Percentiles rank a stretch among this genome's conserved stretches.
Evolutionary conservation across 92 coral and sea anemone species (phyloP).

Genomic region (Anthopleura xanthogrammica): DNA sequence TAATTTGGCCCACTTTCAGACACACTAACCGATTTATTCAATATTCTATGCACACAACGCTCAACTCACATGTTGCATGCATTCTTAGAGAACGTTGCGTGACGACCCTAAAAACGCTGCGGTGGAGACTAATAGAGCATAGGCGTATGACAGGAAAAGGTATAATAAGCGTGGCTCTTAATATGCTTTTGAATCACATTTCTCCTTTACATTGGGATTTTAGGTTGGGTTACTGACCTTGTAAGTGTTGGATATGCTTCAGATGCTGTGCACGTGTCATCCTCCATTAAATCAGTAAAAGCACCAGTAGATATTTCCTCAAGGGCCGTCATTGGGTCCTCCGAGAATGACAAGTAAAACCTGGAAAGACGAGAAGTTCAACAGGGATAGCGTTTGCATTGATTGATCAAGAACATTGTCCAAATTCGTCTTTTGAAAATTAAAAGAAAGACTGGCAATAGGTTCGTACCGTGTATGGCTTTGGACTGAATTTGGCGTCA

Average conservation of each 20-base stretch:
- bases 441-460: too few species aligned
- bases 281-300: slow-evolving; percentile 78
- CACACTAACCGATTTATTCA: too few species aligned
- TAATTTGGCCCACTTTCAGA: too few species aligned
- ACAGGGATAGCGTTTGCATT: neutral
- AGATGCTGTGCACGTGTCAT: slow-evolving; percentile 57
- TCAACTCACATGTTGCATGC: too few species aligned
- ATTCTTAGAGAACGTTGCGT: too few species aligned
- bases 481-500: too few species aligned
- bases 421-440: neutral
- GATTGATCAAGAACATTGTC: neutral
- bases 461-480: too few species aligned
- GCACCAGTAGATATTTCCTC: slow-evolving; percentile 88
- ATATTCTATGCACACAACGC: too few species aligned
- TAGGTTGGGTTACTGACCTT: slow-evolving; percentile 41
- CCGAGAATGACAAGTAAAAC: slow-evolving; percentile 77
- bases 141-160: too few species aligned
- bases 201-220: neutral
- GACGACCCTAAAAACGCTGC: too few species aligned
- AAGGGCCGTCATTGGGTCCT: slow-evolving; percentile 74
- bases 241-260: slow-evolving; percentile 79
- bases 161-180: neutral
- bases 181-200: neutral
- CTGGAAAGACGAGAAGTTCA: slow-evolving; percentile 19
- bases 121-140: too few species aligned